These are phyloP conservation scores for Athrips mouffetella DNA, from an alignment of 2,888 invertebrate genomes.

Conservation along the genomic window DNA sequence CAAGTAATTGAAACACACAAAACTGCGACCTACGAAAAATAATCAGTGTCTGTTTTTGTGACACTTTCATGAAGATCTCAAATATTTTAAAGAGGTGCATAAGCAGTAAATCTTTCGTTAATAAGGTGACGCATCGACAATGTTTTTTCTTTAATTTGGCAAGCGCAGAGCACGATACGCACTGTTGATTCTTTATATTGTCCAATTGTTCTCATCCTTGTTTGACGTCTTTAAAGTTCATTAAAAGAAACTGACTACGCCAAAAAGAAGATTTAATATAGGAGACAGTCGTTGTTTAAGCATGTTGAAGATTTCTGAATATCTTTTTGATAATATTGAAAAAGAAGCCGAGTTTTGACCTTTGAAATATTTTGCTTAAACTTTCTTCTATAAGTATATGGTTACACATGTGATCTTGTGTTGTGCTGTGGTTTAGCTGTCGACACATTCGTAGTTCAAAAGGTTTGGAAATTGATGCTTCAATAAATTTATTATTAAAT, in stretches of 20 bases:
- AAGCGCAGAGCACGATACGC: conserved; percentile 38
- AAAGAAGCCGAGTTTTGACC: too few species aligned
- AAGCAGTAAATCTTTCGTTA: conserved; percentile 61
- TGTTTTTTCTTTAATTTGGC: conserved; percentile 59
- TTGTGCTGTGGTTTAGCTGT: too few species aligned
- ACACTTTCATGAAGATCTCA: conserved; percentile 21
- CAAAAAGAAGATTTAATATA: too few species aligned
- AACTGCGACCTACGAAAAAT: too few species aligned
- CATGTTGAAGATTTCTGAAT: too few species aligned
- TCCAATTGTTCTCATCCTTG: conserved; percentile 48
- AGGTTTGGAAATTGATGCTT: too few species aligned
- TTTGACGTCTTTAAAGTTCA: conserved; percentile 48
- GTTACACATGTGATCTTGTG: too few species aligned
- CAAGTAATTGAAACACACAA: conserved; percentile 12
- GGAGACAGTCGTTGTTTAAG: too few species aligned
- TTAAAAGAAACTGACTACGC: background rate
- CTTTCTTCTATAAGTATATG: too few species aligned
- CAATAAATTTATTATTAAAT: too few species aligned
- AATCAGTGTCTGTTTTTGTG: background rate
- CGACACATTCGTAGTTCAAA: too few species aligned
- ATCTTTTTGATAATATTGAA: too few species aligned
- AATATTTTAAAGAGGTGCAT: conserved; percentile 44
- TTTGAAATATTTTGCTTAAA: background rate
- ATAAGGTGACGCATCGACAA: conserved; percentile 64
- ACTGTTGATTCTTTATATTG: conserved; percentile 46